Evolutionary conservation across 2,888 invertebrate genomes (phyloP), one percentile per base, ranked within the genome.

Genomic region (Blastobasis lacticolella): DNA sequence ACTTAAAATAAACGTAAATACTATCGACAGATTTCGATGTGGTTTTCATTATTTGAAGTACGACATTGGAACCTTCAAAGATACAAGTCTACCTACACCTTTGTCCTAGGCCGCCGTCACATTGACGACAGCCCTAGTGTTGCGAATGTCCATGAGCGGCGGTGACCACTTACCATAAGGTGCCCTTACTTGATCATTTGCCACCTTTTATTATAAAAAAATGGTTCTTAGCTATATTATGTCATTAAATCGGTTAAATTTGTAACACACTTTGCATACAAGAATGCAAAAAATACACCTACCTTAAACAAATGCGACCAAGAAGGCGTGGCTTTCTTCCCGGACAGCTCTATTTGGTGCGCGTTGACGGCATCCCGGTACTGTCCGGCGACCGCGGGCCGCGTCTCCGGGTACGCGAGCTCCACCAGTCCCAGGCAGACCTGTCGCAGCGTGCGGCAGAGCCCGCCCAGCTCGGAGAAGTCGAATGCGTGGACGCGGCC

Each of bases 391-490:
- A 92, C 81, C 5, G 89, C 88, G 0, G 91, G 92, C 58, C 93
- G 85, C 0, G 92, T 91, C 66, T 95, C 95, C 0, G 96, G 96
- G 71, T 94, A 95, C 0, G 96, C 96, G 48, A 97, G 83, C 70
- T 96, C 95, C 6, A 97, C 94, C 7, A 97, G 87, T 0, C 96
- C 96, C 10, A 97, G 84, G 64, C 95, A 95, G 5, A 95, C 92
- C 56, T 95, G 94, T 50, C 95, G 92, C 41, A 97, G 75, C 1
- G 92, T 91, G 50, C 92, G 90, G 50, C 93, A 93, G 61, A 97
- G 86, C 4, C 91, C 90, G 5, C 93, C 91, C 51, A 96, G 82
- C 69, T 95, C 95, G 0, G 88, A 80, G 56, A 94, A 90, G n/a
- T 90, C 90, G 71, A 96, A 97, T 0, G 95, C 88, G 60, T 89